Conservation (phyloP, 2,888 invertebrate genomes). For the Apodemia mormo region DNA sequence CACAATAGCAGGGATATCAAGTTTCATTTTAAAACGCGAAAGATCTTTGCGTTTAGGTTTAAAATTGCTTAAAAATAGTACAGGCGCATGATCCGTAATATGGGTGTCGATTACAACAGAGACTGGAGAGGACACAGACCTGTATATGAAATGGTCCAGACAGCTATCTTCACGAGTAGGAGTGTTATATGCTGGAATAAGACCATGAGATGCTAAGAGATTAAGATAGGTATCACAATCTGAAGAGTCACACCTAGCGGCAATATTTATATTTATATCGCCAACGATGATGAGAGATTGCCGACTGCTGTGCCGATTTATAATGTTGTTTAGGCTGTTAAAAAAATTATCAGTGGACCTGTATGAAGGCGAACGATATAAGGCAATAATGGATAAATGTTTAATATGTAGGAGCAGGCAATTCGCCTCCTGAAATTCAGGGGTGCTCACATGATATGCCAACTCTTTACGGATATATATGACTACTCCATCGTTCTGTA, state of each 20-base stretch:
- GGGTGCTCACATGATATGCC: neutral
- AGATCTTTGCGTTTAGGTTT: no score
- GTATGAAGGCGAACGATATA: neutral
- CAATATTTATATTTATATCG: slow-evolving; percentile 1
- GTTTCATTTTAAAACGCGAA: no score
- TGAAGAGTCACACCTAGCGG: neutral
- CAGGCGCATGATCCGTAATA: neutral
- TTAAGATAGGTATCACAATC: slow-evolving; percentile 7
- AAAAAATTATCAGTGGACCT: neutral
- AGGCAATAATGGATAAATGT: neutral
- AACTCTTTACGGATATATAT: neutral
- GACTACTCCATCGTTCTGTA: neutral
- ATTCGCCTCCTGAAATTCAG: slow-evolving; percentile 10
- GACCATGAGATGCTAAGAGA: no score
- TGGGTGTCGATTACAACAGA: neutral
- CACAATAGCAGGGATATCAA: neutral
- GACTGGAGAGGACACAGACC: neutral
- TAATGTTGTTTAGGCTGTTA: neutral
- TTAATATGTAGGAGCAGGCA: neutral
- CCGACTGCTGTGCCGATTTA: neutral
- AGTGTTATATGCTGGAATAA: neutral
- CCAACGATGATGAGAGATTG: neutral
- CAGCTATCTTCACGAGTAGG: slow-evolving; percentile 4
- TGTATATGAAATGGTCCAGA: neutral
- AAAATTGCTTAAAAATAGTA: neutral